Conservation (phyloP, 2,888 invertebrate species). For the Anthrax anthrax region DNA sequence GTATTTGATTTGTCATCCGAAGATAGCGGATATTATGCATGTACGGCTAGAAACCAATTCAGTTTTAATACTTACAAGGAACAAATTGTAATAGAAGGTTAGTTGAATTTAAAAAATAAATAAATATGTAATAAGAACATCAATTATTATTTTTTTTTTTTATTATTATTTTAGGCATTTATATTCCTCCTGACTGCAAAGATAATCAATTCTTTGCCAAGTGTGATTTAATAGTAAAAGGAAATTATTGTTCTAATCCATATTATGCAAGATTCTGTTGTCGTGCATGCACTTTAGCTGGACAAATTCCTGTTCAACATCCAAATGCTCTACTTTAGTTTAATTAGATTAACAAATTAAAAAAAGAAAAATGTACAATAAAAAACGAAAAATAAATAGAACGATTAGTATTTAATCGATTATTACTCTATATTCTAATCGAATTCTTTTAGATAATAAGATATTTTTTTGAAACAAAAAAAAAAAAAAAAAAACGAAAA, state of each 20-base stretch:
- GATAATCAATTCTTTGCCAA: slow-evolving; percentile 83
- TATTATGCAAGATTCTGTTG: slow-evolving; percentile 93
- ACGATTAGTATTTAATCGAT: no score
- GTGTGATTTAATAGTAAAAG: slow-evolving; percentile 74
- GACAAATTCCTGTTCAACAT: slow-evolving; percentile 41
- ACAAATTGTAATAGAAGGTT: slow-evolving; percentile 64
- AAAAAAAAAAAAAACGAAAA: no score
- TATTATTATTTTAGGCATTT: slow-evolving; percentile 44
- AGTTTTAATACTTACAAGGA: slow-evolving; percentile 49
- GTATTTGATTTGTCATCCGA: slow-evolving; percentile 45
- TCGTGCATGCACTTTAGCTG: slow-evolving; percentile 78
- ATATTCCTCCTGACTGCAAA: slow-evolving; percentile 64
- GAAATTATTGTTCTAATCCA: slow-evolving; percentile 68
- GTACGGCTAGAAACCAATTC: slow-evolving; percentile 65
- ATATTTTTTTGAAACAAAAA: no score
- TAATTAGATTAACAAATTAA: background rate
- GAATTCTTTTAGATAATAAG: no score
- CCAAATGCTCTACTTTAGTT: slow-evolving; percentile 25
- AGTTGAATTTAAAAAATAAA: slow-evolving; percentile 16
- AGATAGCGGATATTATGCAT: slow-evolving; percentile 72
- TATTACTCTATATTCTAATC: no score
- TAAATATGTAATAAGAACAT: no score
- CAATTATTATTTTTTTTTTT: slow-evolving; percentile 3
- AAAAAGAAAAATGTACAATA: no score
- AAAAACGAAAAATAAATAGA: no score